Percentiles rank a stretch among this genome's conserved stretches.
Conservation (phyloP, 2,797 vertebrate species). For the Cygnus olor region DNA sequence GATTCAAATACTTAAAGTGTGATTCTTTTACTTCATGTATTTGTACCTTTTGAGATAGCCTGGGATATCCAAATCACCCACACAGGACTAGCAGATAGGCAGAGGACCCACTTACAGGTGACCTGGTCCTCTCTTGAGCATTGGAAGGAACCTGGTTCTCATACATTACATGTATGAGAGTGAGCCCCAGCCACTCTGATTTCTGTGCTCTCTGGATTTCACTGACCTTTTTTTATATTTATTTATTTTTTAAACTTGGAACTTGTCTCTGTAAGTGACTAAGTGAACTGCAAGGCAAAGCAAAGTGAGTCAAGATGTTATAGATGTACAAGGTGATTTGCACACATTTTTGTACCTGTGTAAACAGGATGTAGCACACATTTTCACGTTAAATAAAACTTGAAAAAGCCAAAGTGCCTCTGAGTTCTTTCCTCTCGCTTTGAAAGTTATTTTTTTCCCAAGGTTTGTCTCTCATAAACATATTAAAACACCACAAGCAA, state of each 20-base stretch:
- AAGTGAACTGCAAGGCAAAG: neutral
- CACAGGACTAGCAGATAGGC: neutral
- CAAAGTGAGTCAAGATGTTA: neutral
- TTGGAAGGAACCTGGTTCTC: neutral
- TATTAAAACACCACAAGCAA: slow-evolving; percentile 5
- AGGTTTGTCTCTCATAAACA: neutral
- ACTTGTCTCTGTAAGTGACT: neutral
- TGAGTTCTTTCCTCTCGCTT: slow-evolving; percentile 13
- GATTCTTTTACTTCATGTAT: neutral
- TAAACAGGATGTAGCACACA: neutral
- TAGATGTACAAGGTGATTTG: neutral
- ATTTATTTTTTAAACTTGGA: neutral
- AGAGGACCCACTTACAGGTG: neutral
- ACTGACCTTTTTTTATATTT: neutral
- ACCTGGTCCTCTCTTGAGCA: neutral
- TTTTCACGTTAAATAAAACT: slow-evolving; percentile 25
- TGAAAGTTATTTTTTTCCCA: neutral
- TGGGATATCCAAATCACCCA: neutral
- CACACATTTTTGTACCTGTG: neutral
- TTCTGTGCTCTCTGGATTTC: neutral
- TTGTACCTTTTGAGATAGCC: neutral
- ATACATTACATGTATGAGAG: neutral
- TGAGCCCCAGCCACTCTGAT: neutral
- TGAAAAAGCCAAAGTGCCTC: neutral
- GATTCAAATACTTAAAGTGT: neutral